Conservation (phyloP, 2,113 vertebrate species). For the Chionomys nivalis region DNA sequence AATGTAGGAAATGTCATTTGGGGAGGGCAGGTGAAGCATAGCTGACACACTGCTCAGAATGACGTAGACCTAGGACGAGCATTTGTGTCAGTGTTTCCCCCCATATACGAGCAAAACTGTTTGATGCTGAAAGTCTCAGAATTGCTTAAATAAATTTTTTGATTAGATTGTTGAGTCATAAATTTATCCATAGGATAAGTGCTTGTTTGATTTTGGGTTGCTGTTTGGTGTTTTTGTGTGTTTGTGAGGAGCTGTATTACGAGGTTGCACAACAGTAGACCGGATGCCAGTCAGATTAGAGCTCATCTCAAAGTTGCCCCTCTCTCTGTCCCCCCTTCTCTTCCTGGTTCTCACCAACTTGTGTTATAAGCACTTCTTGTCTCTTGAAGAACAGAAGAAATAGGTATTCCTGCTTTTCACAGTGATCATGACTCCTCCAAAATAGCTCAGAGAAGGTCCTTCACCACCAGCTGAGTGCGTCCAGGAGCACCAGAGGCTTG, state of each 20-base stretch:
- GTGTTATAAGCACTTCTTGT: slow-evolving; percentile 38
- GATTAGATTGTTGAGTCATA: slow-evolving; percentile 33
- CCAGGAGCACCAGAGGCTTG: not conserved
- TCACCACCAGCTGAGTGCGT: not conserved
- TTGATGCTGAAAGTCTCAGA: slow-evolving; percentile 56
- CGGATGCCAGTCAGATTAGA: not conserved
- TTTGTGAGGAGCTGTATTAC: slow-evolving; percentile 20
- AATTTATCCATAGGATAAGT: slow-evolving; percentile 53
- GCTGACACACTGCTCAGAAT: not conserved
- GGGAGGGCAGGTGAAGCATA: not conserved
- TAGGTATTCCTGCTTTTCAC: not conserved
- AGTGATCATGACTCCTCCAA: slow-evolving; percentile 46
- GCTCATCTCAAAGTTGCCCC: slow-evolving; percentile 2
- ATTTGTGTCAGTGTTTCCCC: not conserved
- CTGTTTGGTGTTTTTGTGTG: not conserved
- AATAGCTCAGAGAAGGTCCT: not conserved
- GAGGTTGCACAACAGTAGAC: slow-evolving; percentile 25
- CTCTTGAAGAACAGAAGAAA: slow-evolving; percentile 57
- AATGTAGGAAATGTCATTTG: slow-evolving; percentile 23
- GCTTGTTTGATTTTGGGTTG: not conserved
- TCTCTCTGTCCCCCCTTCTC: not conserved
- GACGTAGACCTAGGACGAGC: slow-evolving; percentile 32
- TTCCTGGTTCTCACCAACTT: slow-evolving; percentile 50
- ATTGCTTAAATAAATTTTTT: slow-evolving; percentile 35
- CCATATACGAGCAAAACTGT: slow-evolving; percentile 38